Percentiles rank a stretch among this genome's conserved stretches.
These are phyloP conservation scores for Premnoplex brunnescens DNA, from an alignment of 2,797 vertebrate genomes.

Conservation along the genomic window DNA sequence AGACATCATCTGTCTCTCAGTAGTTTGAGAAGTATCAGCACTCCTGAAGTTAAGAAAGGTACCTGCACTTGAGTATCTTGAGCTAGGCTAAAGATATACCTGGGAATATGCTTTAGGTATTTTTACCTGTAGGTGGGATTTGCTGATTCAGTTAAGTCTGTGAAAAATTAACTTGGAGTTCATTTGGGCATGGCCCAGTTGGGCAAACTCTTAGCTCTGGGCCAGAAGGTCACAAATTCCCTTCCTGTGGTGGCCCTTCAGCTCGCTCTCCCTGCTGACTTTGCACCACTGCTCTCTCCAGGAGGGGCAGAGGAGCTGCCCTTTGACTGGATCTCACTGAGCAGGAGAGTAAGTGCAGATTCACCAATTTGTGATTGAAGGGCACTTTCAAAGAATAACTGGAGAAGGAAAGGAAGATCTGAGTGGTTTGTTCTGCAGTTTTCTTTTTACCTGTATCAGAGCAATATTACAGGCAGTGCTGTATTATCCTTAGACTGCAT, in stretches of 20 bases:
- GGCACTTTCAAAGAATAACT: neutral
- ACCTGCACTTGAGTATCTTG: neutral
- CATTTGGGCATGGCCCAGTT: neutral
- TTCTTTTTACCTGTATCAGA: neutral
- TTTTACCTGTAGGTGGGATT: neutral
- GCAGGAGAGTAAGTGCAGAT: neutral
- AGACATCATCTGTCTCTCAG: neutral
- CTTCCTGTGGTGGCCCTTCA: neutral
- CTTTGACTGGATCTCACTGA: neutral
- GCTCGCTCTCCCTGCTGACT: neutral
- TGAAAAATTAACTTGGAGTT: conserved; percentile 25
- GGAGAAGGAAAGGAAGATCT: neutral
- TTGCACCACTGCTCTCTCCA: neutral
- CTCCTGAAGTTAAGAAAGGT: neutral
- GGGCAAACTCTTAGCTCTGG: neutral
- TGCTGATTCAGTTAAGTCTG: conserved; percentile 2
- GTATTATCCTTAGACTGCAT: neutral
- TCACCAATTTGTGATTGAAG: neutral
- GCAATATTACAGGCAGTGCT: neutral
- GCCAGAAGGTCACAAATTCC: neutral
- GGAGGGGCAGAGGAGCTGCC: neutral
- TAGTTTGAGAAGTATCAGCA: neutral
- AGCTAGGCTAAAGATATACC: neutral
- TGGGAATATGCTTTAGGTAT: neutral
- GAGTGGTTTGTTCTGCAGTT: neutral